A percentile compares a stretch with the other conserved stretches of the same genome.
phyloP scores from a whole-genome alignment of 2,888 invertebrate genomes.

The Flexamia atlantica region DNA sequence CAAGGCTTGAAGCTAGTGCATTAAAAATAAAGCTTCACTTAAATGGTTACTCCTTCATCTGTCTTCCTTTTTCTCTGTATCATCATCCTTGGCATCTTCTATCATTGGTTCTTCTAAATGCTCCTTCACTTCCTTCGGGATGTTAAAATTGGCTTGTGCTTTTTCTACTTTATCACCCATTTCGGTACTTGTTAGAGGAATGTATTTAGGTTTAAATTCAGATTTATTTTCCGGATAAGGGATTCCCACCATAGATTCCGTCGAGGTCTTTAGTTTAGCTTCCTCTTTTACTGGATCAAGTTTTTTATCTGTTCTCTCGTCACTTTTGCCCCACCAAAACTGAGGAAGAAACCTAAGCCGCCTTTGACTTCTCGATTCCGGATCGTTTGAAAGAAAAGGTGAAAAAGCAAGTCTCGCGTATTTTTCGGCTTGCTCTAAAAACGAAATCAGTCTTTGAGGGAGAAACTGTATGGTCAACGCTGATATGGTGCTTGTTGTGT shows the following conservation, averaged over 20 bases:
- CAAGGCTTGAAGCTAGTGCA: background rate
- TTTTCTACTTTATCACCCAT: conserved; percentile 40
- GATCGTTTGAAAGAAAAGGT: conserved; percentile 66
- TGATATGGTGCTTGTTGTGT: conserved; percentile 39
- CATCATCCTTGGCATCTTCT: conserved; percentile 26
- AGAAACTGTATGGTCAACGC: conserved; percentile 80
- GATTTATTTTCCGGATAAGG: conserved; percentile 52
- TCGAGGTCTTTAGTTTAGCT: conserved; percentile 4
- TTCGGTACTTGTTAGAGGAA: conserved; percentile 52
- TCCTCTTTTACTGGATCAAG: conserved; percentile 25
- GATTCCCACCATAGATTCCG: conserved; percentile 47
- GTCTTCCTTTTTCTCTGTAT: conserved; percentile 45
- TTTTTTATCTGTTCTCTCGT: conserved; percentile 40
- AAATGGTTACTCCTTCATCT: background rate
- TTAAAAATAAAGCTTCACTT: conserved; percentile 4
- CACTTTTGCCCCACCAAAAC: conserved; percentile 58
- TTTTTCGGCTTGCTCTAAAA: conserved; percentile 89
- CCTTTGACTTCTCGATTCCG: conserved; percentile 59
- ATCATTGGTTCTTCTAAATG: conserved; percentile 61
- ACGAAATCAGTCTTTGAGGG: conserved; percentile 86
- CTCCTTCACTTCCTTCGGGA: conserved; percentile 57
- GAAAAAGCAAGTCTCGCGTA: conserved; percentile 82
- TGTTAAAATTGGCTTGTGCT: conserved; percentile 59
- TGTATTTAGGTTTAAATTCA: conserved; percentile 60
- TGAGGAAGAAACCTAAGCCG: conserved; percentile 63